Percentiles rank a stretch among this genome's conserved stretches.
Evolutionary conservation across 2,797 vertebrate species (phyloP).

Genomic region (Lepidocolaptes lacrymiger): DNA sequence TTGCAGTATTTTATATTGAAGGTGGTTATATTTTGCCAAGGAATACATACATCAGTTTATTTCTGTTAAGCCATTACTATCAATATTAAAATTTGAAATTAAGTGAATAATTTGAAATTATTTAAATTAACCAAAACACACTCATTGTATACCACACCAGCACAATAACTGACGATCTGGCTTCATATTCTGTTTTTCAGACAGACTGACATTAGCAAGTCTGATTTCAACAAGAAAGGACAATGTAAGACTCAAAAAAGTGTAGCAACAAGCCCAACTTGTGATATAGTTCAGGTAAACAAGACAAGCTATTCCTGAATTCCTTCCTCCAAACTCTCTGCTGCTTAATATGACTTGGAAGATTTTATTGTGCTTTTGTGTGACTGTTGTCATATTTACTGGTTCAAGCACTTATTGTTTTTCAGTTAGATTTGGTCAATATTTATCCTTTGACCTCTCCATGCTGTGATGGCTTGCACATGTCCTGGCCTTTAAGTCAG

Average conservation of each 20-base stretch:
- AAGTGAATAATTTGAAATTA: background rate
- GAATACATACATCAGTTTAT: background rate
- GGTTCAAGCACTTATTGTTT: accelerated
- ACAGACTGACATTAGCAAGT: background rate
- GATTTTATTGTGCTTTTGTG: background rate
- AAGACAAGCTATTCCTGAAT: background rate
- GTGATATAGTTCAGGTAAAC: background rate
- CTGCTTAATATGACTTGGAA: background rate
- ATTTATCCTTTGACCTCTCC: background rate
- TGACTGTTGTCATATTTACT: background rate
- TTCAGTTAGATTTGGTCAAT: background rate
- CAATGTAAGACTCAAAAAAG: background rate
- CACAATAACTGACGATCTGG: accelerated
- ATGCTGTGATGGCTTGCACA: background rate
- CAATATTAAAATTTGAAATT: background rate
- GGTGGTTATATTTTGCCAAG: background rate
- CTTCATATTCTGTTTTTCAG: background rate
- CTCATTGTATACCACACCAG: background rate
- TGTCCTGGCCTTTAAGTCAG: background rate
- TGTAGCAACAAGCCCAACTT: accelerated
- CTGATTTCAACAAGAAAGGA: background rate
- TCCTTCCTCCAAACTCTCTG: background rate
- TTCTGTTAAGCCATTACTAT: background rate
- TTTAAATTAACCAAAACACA: no score
- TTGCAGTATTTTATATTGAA: background rate